These are phyloP conservation scores for Beris morrisii DNA, from an alignment of 2,888 invertebrate genomes.

Conservation along the genomic window DNA sequence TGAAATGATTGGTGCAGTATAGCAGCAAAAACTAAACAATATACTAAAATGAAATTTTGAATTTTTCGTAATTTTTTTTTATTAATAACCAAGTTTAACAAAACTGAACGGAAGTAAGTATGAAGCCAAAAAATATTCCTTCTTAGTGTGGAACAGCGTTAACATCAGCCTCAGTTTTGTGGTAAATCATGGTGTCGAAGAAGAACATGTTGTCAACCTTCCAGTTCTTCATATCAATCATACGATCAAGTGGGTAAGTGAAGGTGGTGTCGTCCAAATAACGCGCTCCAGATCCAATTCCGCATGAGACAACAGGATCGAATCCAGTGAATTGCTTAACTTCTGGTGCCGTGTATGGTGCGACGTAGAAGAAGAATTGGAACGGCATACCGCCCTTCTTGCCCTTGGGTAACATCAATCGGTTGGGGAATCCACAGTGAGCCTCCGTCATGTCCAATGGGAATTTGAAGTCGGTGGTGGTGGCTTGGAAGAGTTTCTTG, in stretches of 20 bases:
- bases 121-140: no score
- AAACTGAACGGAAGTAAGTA: no score
- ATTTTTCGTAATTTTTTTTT: no score
- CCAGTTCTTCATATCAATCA: conserved; percentile 63
- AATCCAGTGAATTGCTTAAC: conserved; percentile 57
- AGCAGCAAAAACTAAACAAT: no score
- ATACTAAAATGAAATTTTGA: no score
- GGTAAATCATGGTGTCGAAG: conserved; percentile 67
- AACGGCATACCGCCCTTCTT: conserved; percentile 64
- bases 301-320: conserved; percentile 59
- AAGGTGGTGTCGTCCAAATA: conserved; percentile 59
- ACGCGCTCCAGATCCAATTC: conserved; percentile 57
- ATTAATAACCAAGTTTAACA: no score
- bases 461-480: conserved; percentile 57
- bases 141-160: conserved; percentile 41
- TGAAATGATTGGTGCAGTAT: no score
- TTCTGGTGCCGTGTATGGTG: conserved; percentile 58
- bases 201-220: conserved; percentile 70
- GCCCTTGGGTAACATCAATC: conserved; percentile 68
- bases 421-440: conserved; percentile 64
- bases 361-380: conserved; percentile 64
- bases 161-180: conserved; percentile 60
- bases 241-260: conserved; percentile 76
- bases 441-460: conserved; percentile 57
- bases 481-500: conserved; percentile 58